A percentile compares a stretch with the other conserved stretches of the same genome.
These are phyloP conservation scores for Montipora efflorescens DNA, from an alignment of 64 coral and sea anemone genomes.

Conservation along the genomic window DNA sequence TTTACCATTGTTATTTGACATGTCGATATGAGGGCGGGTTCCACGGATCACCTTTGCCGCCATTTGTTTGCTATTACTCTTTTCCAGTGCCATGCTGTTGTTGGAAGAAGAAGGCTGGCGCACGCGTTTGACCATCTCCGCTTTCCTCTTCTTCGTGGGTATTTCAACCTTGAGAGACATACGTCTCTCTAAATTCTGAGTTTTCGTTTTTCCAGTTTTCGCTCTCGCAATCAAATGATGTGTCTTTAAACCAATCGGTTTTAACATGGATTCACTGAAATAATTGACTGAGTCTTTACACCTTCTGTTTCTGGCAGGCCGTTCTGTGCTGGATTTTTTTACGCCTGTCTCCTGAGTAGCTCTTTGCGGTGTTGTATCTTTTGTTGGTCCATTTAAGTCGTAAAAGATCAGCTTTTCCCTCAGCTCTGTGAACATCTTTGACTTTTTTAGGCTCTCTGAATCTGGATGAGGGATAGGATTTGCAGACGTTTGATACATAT, in stretches of 20 bases:
- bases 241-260: background rate
- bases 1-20: background rate
- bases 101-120: background rate
- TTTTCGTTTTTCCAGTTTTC: background rate
- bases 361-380: conserved; percentile 13
- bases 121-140: background rate
- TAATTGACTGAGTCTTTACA: background rate
- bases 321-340: conserved; percentile 33
- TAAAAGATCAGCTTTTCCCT: background rate
- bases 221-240: background rate
- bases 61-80: background rate
- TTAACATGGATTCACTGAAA: conserved; percentile 23
- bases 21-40: background rate
- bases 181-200: background rate
- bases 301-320: background rate
- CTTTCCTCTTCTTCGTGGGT: background rate
- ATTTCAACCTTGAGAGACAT: background rate
- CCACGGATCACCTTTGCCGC: background rate
- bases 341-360: background rate
- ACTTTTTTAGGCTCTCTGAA: conserved; percentile 10
- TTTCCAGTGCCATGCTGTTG: background rate
- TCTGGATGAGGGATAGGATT: conserved; percentile 44
- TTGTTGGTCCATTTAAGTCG: background rate
- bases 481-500: conserved; percentile 23
- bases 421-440: background rate